These are phyloP conservation scores for Pristionchus japonicus DNA, from an alignment of 2,888 invertebrate genomes.

Conservation along the genomic window DNA sequence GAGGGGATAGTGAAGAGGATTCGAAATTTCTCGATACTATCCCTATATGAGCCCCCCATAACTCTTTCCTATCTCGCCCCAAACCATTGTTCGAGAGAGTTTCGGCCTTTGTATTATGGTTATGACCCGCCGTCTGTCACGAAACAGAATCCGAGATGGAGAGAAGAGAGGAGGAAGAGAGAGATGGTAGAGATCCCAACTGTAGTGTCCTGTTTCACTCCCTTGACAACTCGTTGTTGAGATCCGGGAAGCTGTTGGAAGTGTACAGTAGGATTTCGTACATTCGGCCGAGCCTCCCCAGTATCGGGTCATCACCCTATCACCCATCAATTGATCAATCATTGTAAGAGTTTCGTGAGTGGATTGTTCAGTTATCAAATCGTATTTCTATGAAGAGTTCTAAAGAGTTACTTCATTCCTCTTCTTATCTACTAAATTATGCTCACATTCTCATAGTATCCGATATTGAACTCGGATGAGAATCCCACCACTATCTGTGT, in stretches of 20 bases:
- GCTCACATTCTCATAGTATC: too few species aligned
- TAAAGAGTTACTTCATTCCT: too few species aligned
- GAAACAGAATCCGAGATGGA: slow-evolving; percentile 20
- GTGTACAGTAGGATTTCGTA: background rate
- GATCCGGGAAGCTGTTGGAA: background rate
- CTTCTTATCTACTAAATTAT: too few species aligned
- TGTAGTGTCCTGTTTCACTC: background rate
- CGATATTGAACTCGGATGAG: too few species aligned
- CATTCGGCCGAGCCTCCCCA: background rate
- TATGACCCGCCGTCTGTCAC: slow-evolving; percentile 18
- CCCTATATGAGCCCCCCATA: too few species aligned
- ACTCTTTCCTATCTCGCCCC: background rate
- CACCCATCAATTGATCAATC: too few species aligned
- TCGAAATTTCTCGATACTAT: too few species aligned
- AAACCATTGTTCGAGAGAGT: slow-evolving; percentile 11
- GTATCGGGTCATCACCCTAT: background rate
- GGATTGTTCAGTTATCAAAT: too few species aligned
- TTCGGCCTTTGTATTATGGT: slow-evolving; percentile 32
- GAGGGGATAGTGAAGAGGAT: too few species aligned
- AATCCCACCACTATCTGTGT: too few species aligned
- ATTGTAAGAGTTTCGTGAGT: too few species aligned
- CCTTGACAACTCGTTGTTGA: background rate
- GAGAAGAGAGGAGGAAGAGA: background rate
- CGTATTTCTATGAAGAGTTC: too few species aligned
- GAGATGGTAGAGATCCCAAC: background rate